phyloP scores from a whole-genome alignment of 2,888 invertebrate genomes.

The Cepaea hortensis region DNA sequence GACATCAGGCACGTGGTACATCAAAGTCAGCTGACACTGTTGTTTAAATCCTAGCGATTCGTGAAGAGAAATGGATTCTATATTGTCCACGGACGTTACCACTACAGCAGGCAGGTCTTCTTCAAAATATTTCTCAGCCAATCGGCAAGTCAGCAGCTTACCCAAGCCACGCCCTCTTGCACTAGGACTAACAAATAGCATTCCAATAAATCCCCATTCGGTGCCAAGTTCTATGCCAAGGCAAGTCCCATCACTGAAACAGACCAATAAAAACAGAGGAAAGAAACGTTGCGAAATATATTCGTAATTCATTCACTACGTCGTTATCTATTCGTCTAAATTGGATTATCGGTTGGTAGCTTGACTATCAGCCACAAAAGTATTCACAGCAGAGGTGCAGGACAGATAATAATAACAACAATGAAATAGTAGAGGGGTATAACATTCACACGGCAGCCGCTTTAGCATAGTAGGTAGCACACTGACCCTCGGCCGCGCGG shows the following conservation, averaged over 20 bases:
- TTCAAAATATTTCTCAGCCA: slow-evolving; percentile 28
- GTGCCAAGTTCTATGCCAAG: slow-evolving; percentile 10
- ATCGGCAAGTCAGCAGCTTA: not conserved
- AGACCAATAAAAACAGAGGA: not conserved
- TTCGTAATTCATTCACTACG: not conserved
- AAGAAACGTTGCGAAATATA: not conserved
- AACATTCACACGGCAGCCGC: too few relatives aligned
- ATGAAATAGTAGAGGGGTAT: too few relatives aligned
- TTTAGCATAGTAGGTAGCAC: too few relatives aligned
- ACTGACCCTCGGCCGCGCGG: too few relatives aligned
- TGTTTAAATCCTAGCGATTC: not conserved
- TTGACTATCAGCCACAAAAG: too few relatives aligned
- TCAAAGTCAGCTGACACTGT: not conserved
- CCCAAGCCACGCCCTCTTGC: slow-evolving; percentile 24
- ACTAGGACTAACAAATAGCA: slow-evolving; percentile 10
- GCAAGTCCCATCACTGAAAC: slow-evolving; percentile 11
- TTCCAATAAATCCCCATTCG: slow-evolving; percentile 27
- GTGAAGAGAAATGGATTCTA: slow-evolving; percentile 9
- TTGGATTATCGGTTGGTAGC: too few relatives aligned
- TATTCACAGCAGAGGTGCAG: too few relatives aligned
- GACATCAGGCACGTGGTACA: not conserved
- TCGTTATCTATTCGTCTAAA: not conserved
- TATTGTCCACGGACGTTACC: slow-evolving; percentile 7
- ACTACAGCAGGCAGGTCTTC: slow-evolving; percentile 10
- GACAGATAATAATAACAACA: too few relatives aligned